Base-by-base conservation (phyloP, 2,888 invertebrate genomes). In the Oscheius myriophilus region DNA sequence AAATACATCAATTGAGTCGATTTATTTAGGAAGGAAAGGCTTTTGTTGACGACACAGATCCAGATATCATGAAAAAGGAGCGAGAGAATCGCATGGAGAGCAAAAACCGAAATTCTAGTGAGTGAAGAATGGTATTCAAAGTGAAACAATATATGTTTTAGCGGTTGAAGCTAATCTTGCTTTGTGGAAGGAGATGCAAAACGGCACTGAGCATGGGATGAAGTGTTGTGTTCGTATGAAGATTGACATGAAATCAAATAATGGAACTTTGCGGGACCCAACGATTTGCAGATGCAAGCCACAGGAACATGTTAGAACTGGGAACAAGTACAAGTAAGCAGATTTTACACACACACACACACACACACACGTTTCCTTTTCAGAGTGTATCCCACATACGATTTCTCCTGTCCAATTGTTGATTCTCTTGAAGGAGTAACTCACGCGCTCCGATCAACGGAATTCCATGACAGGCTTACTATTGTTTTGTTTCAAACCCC, bases 321-420 rank as follows among this genome's bases (percentile, higher is more conserved):
- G 95, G 66, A 91, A 90, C 26, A 92, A 94, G 89, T 99, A 97
- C 89, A 97, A 96, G 94, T 95, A 89, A 68, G 81, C n/a, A n/a
- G n/a, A n/a, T n/a, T n/a, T n/a, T n/a, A n/a, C n/a, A n/a, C n/a
- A n/a, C n/a, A n/a, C n/a, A n/a, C n/a, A n/a, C n/a, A n/a, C n/a
- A n/a, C n/a, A n/a, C n/a, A n/a, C n/a, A n/a, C n/a, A n/a, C n/a
- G n/a, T n/a, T n/a, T n/a, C n/a, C n/a, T n/a, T n/a, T n/a, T n/a
- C 6, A 95, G 95, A 86, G 96, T 96, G 0, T 99, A 99, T 88
- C 98, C 98, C 25, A 99, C 98, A 0, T 99, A 99, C 86, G 98
- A 99, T 89, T 99, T 99, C 89, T 96, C 98, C 0, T 99, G 98
- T 87, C 98, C 98, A 0, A 96, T 99, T 59, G 97, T 99, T 59